Percentiles rank a stretch among this genome's conserved stretches.
phyloP scores from a whole-genome alignment of 2,797 vertebrate genomes.

The Urophycis tenuis region DNA sequence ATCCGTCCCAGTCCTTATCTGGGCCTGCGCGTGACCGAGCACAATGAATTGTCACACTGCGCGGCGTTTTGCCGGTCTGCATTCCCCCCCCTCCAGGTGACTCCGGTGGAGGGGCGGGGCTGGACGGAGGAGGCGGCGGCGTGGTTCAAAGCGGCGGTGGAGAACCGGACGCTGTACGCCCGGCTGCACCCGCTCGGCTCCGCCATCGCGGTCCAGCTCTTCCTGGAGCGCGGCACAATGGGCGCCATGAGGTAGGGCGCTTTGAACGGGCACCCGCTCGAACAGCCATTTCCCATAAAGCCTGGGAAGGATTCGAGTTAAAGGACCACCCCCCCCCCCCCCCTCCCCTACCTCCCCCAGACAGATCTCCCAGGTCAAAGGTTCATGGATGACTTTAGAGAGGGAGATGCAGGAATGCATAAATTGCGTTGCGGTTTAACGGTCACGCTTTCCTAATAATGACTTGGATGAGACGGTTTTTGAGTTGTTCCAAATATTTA shows the following conservation, averaged over 20 bases:
- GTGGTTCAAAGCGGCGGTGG: slow-evolving; percentile 69
- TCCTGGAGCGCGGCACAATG: slow-evolving; percentile 71
- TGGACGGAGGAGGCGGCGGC: slow-evolving; percentile 66
- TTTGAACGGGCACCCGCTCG: neutral
- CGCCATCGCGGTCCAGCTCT: slow-evolving; percentile 63
- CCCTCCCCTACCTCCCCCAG: no score
- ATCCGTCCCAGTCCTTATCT: slow-evolving; percentile 53
- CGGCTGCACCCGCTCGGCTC: slow-evolving; percentile 60
- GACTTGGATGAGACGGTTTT: no score
- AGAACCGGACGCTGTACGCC: slow-evolving; percentile 62
- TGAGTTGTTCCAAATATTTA: no score
- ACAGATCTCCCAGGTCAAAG: neutral
- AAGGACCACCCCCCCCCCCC: no score
- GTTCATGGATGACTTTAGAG: neutral
- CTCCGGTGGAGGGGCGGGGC: slow-evolving; percentile 53
- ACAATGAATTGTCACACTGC: slow-evolving; percentile 40
- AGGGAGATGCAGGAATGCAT: neutral
- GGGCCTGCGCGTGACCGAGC: slow-evolving; percentile 31
- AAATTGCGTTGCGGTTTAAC: neutral
- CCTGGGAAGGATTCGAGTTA: no score
- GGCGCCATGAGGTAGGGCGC: slow-evolving; percentile 67
- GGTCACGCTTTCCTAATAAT: neutral
- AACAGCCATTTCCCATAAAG: no score
- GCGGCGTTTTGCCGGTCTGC: slow-evolving; percentile 28
- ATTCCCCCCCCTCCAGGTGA: slow-evolving; percentile 59